Conservation (phyloP, 2,888 invertebrate genomes). For the Sarcophaga caerulescens region DNA sequence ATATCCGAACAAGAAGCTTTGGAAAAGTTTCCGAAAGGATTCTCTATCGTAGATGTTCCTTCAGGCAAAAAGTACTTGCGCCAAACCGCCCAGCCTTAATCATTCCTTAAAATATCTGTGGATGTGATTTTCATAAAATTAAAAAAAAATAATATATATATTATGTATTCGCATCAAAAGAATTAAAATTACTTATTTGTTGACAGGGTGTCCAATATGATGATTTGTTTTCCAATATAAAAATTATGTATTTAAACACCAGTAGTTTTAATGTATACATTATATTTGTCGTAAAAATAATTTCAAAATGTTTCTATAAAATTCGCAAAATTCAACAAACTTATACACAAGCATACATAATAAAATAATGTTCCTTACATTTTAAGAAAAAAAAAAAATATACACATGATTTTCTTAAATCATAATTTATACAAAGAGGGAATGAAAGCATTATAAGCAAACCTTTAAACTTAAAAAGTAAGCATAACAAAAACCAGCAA, state of each 20-base stretch:
- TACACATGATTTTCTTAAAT: not conserved
- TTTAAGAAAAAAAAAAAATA: not conserved
- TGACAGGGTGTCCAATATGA: too few species aligned
- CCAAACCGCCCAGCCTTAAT: slow-evolving; percentile 82
- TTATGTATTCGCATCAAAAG: too few species aligned
- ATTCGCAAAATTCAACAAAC: slow-evolving; percentile 2
- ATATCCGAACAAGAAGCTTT: slow-evolving; percentile 87
- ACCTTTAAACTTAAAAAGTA: slow-evolving; percentile 12
- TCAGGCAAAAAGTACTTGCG: slow-evolving; percentile 93
- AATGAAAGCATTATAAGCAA: not conserved
- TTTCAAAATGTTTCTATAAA: not conserved
- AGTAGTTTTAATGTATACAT: too few species aligned
- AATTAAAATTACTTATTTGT: too few species aligned
- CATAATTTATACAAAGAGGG: not conserved
- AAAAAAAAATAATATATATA: slow-evolving; percentile 25
- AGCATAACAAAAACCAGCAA: not conserved
- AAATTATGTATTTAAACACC: too few species aligned
- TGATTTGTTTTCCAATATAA: too few species aligned
- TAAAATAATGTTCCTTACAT: not conserved
- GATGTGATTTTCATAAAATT: slow-evolving; percentile 24
- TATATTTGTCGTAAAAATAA: too few species aligned
- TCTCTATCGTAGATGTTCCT: slow-evolving; percentile 87
- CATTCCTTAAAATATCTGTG: slow-evolving; percentile 10
- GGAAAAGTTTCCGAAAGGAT: slow-evolving; percentile 87
- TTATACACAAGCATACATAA: not conserved